These are phyloP conservation scores for Helicorthomorpha holstii DNA, from an alignment of 1,140 invertebrate genomes.

Conservation along the genomic window DNA sequence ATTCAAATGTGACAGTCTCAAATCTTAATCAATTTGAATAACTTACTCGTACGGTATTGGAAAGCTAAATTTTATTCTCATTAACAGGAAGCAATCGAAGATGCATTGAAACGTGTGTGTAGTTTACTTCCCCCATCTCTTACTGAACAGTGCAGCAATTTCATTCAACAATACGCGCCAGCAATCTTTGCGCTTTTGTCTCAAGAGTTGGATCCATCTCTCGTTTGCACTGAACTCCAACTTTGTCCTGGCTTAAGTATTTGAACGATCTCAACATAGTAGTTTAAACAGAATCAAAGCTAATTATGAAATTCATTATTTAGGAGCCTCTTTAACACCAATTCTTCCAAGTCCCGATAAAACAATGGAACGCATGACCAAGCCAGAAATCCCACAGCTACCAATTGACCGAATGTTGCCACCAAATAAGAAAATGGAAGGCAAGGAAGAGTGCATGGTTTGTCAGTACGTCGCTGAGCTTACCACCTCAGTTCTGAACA, in stretches of 20 bases:
- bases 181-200: conserved; percentile 51
- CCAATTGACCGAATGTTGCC: background rate
- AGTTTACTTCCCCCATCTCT: conserved; percentile 46
- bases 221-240: conserved; percentile 49
- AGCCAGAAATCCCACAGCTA: background rate
- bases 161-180: conserved; percentile 61
- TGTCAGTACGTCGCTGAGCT: conserved; percentile 11
- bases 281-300: conserved; percentile 4
- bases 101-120: conserved; percentile 50
- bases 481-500: conserved; percentile 7
- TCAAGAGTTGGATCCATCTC: conserved; percentile 45
- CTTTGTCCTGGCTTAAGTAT: too few species aligned
- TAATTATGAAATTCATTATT: background rate
- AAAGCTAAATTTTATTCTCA: background rate
- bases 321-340: background rate
- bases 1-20: background rate
- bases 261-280: too few species aligned
- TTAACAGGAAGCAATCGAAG: conserved; percentile 49
- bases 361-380: background rate
- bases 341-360: background rate
- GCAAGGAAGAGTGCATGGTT: conserved; percentile 9
- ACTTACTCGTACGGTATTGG: conserved; percentile 12
- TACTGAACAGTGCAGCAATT: conserved; percentile 46
- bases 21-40: background rate
- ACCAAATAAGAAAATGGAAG: conserved; percentile 10